These are phyloP conservation scores for Pterostichus niger DNA, from an alignment of 2,888 invertebrate species.

Conservation along the genomic window DNA sequence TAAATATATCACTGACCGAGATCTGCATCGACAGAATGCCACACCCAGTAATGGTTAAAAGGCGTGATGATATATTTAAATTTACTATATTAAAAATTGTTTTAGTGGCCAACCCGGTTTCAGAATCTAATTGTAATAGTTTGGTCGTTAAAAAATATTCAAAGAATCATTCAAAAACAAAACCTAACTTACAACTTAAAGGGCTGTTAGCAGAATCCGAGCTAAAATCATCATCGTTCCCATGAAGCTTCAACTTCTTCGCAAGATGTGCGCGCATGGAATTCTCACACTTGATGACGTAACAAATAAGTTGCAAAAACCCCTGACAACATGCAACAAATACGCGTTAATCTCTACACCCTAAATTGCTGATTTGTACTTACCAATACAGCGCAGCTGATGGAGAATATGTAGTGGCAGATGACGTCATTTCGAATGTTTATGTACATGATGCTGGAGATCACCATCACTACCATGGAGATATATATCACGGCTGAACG, in stretches of 20 bases:
- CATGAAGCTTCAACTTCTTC: constrained; percentile 76
- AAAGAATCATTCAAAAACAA: neutral
- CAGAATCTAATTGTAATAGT: neutral
- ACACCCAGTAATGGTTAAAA: too few species aligned
- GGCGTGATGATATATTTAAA: too few species aligned
- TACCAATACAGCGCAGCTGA: constrained; percentile 81
- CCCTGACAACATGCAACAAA: constrained; percentile 76
- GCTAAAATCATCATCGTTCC: constrained; percentile 78
- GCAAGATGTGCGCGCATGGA: constrained; percentile 76
- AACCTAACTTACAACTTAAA: constrained; percentile 80
- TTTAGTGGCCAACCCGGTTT: too few species aligned
- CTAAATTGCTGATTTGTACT: constrained; percentile 72
- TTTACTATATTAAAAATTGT: too few species aligned
- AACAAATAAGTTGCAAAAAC: constrained; percentile 80
- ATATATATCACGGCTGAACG: constrained; percentile 82
- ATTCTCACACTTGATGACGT: constrained; percentile 81
- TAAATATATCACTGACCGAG: too few species aligned
- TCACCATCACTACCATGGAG: constrained; percentile 80
- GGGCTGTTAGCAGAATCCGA: constrained; percentile 80
- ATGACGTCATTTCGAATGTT: constrained; percentile 77
- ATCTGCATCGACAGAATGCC: too few species aligned
- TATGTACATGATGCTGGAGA: constrained; percentile 83
- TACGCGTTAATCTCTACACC: neutral
- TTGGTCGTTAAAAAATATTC: constrained; percentile 45
- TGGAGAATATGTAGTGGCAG: constrained; percentile 81